phyloP scores from a whole-genome alignment of 2,888 invertebrate genomes.

The Chloroclystis v-ata region DNA sequence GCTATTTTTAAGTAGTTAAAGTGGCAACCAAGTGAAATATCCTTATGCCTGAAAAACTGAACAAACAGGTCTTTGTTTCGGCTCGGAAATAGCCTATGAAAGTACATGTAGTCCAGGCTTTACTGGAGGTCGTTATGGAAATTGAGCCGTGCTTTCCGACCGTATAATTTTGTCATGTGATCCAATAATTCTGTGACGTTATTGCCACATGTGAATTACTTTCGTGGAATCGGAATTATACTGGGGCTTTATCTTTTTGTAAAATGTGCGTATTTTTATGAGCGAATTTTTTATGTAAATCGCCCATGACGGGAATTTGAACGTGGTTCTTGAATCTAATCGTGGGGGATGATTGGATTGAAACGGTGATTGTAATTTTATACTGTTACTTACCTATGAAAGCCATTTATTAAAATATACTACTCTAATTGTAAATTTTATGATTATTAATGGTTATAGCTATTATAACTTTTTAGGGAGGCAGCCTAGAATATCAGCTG shows the following conservation, averaged over 20 bases:
- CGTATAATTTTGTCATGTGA: conserved; percentile 43
- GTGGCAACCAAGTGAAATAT: too few species aligned
- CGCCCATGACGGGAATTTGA: not conserved
- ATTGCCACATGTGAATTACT: conserved; percentile 37
- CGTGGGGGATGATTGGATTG: not conserved
- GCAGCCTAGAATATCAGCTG: too few species aligned
- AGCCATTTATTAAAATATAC: too few species aligned
- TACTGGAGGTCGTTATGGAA: conserved; percentile 48
- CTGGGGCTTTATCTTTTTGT: conserved; percentile 21
- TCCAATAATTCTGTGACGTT: conserved; percentile 42
- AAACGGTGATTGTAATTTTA: too few species aligned
- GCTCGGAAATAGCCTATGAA: not conserved
- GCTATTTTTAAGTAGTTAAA: too few species aligned
- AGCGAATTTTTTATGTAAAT: conserved; percentile 1
- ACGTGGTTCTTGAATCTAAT: conserved; percentile 1
- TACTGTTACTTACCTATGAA: too few species aligned
- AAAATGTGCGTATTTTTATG: conserved; percentile 11
- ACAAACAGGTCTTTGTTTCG: not conserved
- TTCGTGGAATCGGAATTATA: conserved; percentile 25
- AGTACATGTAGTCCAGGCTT: conserved; percentile 24
- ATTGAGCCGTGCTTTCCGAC: conserved; percentile 41
- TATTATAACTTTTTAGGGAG: too few species aligned
- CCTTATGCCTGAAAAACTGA: not conserved
- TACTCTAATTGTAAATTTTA: too few species aligned
- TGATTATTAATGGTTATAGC: too few species aligned